These are phyloP conservation scores for Plemyria rubiginata DNA, from an alignment of 2,888 invertebrate species.

Conservation along the genomic window DNA sequence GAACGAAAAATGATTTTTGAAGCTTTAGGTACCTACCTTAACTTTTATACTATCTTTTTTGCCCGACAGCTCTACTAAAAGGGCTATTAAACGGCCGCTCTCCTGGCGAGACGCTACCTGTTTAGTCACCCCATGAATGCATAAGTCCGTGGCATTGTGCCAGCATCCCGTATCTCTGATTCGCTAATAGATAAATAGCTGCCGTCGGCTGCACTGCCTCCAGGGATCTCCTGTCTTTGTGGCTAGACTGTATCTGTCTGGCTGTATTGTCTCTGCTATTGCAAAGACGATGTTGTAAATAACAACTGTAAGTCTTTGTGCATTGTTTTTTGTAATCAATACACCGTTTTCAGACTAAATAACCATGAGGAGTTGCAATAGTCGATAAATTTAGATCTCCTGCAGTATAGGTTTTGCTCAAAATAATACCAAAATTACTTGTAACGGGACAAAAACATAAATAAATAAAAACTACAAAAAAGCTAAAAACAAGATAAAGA, in stretches of 20 bases:
- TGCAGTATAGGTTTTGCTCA: too few species aligned
- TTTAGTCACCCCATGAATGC: slow-evolving; percentile 55
- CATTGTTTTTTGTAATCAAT: too few species aligned
- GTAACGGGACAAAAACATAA: too few species aligned
- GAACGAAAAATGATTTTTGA: too few species aligned
- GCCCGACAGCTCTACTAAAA: slow-evolving; percentile 5
- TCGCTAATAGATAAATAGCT: slow-evolving; percentile 65
- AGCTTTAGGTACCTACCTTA: background rate
- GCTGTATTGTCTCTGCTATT: slow-evolving; percentile 12
- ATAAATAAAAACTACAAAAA: too few species aligned
- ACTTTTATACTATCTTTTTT: background rate
- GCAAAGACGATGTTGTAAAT: background rate
- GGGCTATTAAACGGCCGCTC: slow-evolving; percentile 1
- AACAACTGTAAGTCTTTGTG: background rate
- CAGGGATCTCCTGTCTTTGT: slow-evolving; percentile 22
- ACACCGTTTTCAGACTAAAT: background rate
- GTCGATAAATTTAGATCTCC: too few species aligned
- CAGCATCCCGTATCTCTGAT: slow-evolving; percentile 60
- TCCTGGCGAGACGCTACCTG: slow-evolving; percentile 42
- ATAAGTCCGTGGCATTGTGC: slow-evolving; percentile 55
- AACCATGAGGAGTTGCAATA: too few species aligned
- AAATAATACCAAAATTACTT: too few species aligned
- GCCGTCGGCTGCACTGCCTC: slow-evolving; percentile 40
- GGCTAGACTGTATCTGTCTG: slow-evolving; percentile 22
- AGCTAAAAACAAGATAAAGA: too few species aligned